These are phyloP conservation scores for Ctenosaura bakeri DNA, from an alignment of 2,797 vertebrate genomes.

Conservation along the genomic window DNA sequence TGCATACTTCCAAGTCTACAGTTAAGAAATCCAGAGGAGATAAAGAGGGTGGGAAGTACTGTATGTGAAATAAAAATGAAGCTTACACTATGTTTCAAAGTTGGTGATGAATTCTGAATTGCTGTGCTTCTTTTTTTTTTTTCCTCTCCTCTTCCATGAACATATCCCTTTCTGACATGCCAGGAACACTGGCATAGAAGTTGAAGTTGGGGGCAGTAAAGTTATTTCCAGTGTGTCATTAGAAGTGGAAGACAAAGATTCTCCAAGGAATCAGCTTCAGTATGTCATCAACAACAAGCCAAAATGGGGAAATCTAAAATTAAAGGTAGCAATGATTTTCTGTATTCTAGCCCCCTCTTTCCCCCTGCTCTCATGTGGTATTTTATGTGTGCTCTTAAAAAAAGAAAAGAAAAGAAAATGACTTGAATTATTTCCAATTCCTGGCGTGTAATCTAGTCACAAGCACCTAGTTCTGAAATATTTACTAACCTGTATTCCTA, in stretches of 20 bases:
- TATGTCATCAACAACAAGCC: conserved; percentile 72
- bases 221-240: conserved; percentile 80
- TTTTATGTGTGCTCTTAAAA: not conserved
- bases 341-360: not conserved
- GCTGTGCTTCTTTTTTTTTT: not conserved
- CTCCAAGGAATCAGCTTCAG: conserved; percentile 62
- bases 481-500: not conserved
- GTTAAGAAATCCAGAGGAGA: no score
- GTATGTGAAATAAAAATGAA: not conserved
- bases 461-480: not conserved
- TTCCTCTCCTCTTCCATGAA: not conserved
- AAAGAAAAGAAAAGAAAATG: not conserved
- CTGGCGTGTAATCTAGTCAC: not conserved
- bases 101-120: not conserved
- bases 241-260: conserved; percentile 80
- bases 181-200: conserved; percentile 79
- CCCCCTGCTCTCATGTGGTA: not conserved
- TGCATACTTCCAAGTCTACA: not conserved
- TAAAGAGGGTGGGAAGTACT: not conserved
- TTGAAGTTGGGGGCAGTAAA: conserved; percentile 75
- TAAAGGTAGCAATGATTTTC: conserved; percentile 70
- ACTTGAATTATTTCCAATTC: conserved; percentile 30
- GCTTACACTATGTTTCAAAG: not conserved
- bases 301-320: conserved; percentile 76
- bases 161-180: conserved; percentile 36